Evolutionary conservation across 30 jellyfish, hydroid and myxozoan genomes (phyloP), one percentile per base, ranked within the genome.

Genomic region (Hydra vulgaris): DNA sequence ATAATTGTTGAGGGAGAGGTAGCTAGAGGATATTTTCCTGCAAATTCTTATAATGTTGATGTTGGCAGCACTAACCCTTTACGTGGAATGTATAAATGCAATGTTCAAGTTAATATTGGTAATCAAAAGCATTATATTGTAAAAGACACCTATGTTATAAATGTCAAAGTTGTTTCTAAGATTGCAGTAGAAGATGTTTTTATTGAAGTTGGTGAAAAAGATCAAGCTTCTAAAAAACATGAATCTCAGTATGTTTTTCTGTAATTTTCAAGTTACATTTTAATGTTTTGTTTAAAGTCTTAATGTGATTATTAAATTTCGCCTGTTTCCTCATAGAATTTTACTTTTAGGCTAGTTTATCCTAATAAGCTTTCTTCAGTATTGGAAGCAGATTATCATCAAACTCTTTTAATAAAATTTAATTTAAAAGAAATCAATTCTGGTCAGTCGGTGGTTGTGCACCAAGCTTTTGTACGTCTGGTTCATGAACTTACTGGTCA

Each of bases 21-120:
- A 74, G 98, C 96, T 23, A 83, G 89, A 78, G 98, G 96, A 55
- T 91, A 91, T 88, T 73, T 86, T 76, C 96, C 96, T 79, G 98
- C 98, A 23, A 86, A 91, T 79, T 26, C 98, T 12, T 74, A 69
- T 72, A 75, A 76, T 54, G 66, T 86, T 69, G 96, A 91, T 27
- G 74, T 91, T 26, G 86, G 79, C 89, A 76, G 90, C 23, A 79
- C 86, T 4, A 74, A 77, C 23, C 90, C 90, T 40, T n/a, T 81
- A 0, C 88, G 96, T 23, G 98, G 98, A 40, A 86, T 91, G 86
- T 87, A 82, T 70, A 83, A 87, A 24, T 69, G 88, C 66, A 71
- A 72, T 16, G 68, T 91, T 71, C 55, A 69, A 71, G 94, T 91
- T 21, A 79, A 71, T 17, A 56, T 78, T 71, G 85, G 85, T 25